These are phyloP conservation scores for Cheilinus undulatus DNA, from an alignment of 2,113 vertebrate genomes.

Conservation along the genomic window DNA sequence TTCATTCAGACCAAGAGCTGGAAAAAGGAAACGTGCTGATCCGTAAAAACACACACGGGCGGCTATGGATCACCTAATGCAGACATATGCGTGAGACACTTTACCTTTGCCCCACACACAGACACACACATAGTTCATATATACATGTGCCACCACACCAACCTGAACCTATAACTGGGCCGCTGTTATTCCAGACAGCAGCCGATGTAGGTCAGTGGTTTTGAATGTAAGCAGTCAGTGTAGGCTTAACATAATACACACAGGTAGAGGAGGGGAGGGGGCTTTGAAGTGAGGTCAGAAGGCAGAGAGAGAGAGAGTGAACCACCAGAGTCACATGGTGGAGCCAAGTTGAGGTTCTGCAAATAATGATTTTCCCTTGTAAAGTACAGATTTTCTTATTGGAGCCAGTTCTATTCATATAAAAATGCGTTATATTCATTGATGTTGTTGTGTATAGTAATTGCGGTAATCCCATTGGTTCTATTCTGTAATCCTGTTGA, in stretches of 20 bases:
- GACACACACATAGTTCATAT: conserved; percentile 9
- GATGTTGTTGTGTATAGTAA: conserved; percentile 6
- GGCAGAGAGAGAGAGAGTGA: neutral
- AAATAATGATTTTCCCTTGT: too few relatives aligned
- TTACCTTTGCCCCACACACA: conserved; percentile 39
- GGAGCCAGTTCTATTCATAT: neutral
- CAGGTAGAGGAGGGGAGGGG: conserved; percentile 7
- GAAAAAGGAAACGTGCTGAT: conserved; percentile 46
- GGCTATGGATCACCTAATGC: conserved; percentile 36
- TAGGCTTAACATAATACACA: conserved; percentile 47
- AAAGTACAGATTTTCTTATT: neutral
- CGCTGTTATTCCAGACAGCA: conserved; percentile 40
- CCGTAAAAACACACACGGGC: conserved; percentile 57
- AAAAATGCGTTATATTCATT: neutral
- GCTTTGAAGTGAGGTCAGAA: conserved; percentile 21
- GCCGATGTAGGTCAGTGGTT: conserved; percentile 49
- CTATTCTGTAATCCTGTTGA: conserved; percentile 21
- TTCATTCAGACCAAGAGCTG: conserved; percentile 43
- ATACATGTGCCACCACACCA: conserved; percentile 19
- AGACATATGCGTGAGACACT: conserved; percentile 29
- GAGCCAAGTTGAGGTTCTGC: too few relatives aligned
- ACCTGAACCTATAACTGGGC: conserved; percentile 14
- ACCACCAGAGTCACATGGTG: too few relatives aligned
- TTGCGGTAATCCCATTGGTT: conserved; percentile 23
- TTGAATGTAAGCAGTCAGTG: conserved; percentile 60